Evolutionary conservation across 2,888 invertebrate species (phyloP).

Genomic region (Orchestes rusci): DNA sequence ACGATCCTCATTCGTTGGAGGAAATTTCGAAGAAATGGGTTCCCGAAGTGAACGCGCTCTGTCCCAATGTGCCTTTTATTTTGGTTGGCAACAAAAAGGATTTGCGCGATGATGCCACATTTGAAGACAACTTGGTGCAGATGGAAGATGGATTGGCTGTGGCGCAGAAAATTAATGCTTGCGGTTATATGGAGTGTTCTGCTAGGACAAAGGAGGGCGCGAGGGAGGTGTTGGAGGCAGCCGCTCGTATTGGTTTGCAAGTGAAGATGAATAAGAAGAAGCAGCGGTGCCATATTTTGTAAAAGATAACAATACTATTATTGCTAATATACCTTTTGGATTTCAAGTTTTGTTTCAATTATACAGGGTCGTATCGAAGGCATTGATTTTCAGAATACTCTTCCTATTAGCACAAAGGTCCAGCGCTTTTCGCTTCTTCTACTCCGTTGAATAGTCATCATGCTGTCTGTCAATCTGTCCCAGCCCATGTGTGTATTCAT

Average conservation of each 20-base stretch:
- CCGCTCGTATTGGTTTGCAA: slow-evolving; percentile 95
- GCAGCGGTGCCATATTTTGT: slow-evolving; percentile 70
- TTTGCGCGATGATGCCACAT: slow-evolving; percentile 88
- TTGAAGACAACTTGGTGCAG: slow-evolving; percentile 90
- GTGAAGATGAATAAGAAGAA: slow-evolving; percentile 95
- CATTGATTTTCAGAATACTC: no score
- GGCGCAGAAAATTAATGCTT: slow-evolving; percentile 98
- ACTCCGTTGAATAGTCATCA: no score
- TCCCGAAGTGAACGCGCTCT: slow-evolving; percentile 96
- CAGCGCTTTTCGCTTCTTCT: no score
- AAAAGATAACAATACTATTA: no score
- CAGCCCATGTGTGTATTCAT: no score
- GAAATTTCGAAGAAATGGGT: slow-evolving; percentile 99
- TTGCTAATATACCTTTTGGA: no score
- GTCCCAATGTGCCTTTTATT: slow-evolving; percentile 98
- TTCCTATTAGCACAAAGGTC: no score
- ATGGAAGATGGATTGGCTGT: slow-evolving; percentile 98
- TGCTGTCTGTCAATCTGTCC: no score
- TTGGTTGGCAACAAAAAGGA: slow-evolving; percentile 98
- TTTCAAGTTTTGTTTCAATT: no score
- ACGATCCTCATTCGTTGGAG: slow-evolving; percentile 97
- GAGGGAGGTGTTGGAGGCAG: slow-evolving; percentile 98
- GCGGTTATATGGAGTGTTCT: slow-evolving; percentile 97
- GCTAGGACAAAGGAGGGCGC: slow-evolving; percentile 99
- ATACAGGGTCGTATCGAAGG: no score